Conservation (phyloP, 2,113 vertebrate species). For the Microtus ochrogaster region DNA sequence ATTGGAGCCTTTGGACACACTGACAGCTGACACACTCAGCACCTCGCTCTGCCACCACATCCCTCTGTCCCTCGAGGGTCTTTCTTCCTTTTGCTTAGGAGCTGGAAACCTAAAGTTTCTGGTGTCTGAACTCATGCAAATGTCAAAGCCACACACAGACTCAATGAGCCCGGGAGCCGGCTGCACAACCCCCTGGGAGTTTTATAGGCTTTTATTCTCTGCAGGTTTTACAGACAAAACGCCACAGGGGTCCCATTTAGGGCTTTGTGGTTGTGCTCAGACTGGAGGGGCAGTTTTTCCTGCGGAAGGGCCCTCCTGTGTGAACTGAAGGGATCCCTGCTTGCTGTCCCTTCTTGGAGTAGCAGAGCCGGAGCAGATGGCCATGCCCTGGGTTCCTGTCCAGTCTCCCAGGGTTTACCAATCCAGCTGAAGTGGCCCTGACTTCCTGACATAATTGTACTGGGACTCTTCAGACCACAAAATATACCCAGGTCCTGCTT, state of each 20-base stretch:
- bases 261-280: slow-evolving; percentile 79
- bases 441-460: neutral
- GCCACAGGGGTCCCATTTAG: slow-evolving; percentile 85
- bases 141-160: slow-evolving; percentile 85
- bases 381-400: neutral
- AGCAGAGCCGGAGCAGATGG: slow-evolving; percentile 59
- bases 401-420: too few relatives aligned
- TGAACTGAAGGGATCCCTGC: slow-evolving; percentile 81
- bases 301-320: slow-evolving; percentile 82
- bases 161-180: slow-evolving; percentile 80
- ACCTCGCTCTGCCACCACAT: slow-evolving; percentile 74
- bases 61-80: slow-evolving; percentile 63
- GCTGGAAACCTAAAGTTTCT: slow-evolving; percentile 77
- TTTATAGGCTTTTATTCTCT: slow-evolving; percentile 83
- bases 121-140: slow-evolving; percentile 76
- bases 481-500: neutral
- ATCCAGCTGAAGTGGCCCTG: too few relatives aligned
- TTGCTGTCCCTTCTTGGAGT: slow-evolving; percentile 78
- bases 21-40: slow-evolving; percentile 70
- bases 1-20: slow-evolving; percentile 4
- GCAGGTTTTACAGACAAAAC: slow-evolving; percentile 86
- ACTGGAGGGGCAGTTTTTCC: slow-evolving; percentile 81
- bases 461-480: neutral
- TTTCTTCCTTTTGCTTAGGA: slow-evolving; percentile 50
- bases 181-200: slow-evolving; percentile 77